These are phyloP conservation scores for Sepioteuthis lessoniana DNA, from an alignment of 2,888 invertebrate species.

Conservation along the genomic window DNA sequence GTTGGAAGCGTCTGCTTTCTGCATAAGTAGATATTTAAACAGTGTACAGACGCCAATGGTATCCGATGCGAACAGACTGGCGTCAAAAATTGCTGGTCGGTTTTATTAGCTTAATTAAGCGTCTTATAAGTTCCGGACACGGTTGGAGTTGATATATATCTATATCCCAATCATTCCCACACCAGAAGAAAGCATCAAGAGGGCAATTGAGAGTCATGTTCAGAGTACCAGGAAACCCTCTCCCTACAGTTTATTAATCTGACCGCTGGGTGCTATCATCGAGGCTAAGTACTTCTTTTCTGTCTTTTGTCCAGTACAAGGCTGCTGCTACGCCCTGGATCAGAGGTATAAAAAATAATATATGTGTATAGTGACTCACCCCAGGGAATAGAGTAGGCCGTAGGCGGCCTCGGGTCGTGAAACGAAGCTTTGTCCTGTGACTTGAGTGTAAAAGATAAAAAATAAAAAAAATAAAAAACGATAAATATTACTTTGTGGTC, in stretches of 20 bases:
- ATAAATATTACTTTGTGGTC: not conserved
- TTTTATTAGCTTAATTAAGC: conserved; percentile 4
- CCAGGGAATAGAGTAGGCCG: not conserved
- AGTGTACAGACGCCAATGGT: not conserved
- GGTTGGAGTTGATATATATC: not conserved
- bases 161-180: not conserved
- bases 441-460: not conserved
- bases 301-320: not conserved
- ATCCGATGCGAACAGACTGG: not conserved
- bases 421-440: not conserved
- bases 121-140: not conserved
- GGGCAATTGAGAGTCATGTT: not conserved
- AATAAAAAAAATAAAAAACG: not conserved
- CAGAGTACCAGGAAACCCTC: not conserved
- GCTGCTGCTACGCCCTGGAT: too few relatives aligned
- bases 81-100: not conserved
- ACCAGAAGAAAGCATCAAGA: not conserved
- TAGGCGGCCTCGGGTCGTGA: not conserved
- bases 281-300: not conserved
- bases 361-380: too few relatives aligned
- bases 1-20: not conserved
- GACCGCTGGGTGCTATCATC: not conserved
- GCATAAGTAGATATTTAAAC: not conserved
- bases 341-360: not conserved
- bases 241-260: not conserved